Evolutionary conservation across 2,113 vertebrate species (phyloP).

Genomic region (Dasyornis broadbenti): DNA sequence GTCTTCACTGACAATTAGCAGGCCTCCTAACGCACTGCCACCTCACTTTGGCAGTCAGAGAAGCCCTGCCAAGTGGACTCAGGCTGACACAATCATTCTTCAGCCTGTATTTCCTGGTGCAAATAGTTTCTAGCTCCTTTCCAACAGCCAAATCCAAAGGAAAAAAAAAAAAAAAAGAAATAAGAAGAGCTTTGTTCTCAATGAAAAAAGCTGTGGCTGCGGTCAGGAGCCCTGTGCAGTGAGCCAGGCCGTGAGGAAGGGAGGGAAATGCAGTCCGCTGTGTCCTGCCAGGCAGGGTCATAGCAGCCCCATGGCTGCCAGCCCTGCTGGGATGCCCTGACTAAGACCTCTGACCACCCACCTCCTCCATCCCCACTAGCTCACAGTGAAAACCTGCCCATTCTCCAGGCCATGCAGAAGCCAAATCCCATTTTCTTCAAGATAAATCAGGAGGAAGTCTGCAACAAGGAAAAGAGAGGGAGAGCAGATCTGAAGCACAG

Average conservation of each 20-base stretch:
- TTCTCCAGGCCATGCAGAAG: background rate
- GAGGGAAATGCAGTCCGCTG: background rate
- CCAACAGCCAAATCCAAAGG: background rate
- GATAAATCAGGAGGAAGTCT: background rate
- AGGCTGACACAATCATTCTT: conserved; percentile 27
- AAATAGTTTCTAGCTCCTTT: conserved; percentile 47
- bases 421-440: background rate
- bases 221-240: background rate
- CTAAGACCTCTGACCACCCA: background rate
- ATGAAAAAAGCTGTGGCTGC: background rate
- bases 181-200: conserved; percentile 49
- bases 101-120: conserved; percentile 37
- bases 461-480: background rate
- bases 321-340: accelerated
- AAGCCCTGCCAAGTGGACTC: background rate
- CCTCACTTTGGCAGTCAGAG: conserved; percentile 2
- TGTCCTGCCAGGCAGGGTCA: background rate
- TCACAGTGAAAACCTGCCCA: background rate
- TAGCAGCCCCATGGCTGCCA: background rate
- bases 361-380: background rate
- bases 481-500: background rate
- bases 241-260: background rate
- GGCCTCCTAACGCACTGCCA: background rate
- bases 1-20: conserved; percentile 45
- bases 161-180: background rate